phyloP scores from a whole-genome alignment of 2,113 vertebrate species.

The Triplophysa dalaica region DNA sequence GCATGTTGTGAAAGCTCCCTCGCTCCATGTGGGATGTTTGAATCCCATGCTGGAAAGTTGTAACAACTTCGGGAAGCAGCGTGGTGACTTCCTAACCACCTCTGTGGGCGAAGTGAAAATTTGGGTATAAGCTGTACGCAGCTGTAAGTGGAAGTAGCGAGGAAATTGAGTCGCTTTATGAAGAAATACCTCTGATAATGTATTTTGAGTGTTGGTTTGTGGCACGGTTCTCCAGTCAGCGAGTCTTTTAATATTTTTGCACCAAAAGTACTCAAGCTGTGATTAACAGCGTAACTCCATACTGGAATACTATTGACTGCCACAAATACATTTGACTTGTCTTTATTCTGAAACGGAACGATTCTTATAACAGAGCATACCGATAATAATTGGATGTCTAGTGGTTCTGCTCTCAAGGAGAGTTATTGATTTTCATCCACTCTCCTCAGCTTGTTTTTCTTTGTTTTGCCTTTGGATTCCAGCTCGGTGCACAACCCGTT shows the following conservation, averaged over 20 bases:
- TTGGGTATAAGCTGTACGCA: not conserved
- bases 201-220: too few species aligned
- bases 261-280: too few species aligned
- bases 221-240: too few species aligned
- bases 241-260: too few species aligned
- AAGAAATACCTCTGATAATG: not conserved
- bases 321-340: slow-evolving; percentile 12
- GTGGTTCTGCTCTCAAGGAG: slow-evolving; percentile 58
- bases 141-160: slow-evolving; percentile 12
- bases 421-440: slow-evolving; percentile 73
- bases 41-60: slow-evolving; percentile 1
- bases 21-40: not conserved
- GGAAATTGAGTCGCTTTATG: not conserved
- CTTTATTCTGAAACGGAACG: slow-evolving; percentile 2
- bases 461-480: slow-evolving; percentile 45
- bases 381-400: slow-evolving; percentile 71
- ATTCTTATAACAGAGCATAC: slow-evolving; percentile 63
- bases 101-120: slow-evolving; percentile 23
- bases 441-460: slow-evolving; percentile 34
- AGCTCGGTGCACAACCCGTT: slow-evolving; percentile 35
- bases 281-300: too few species aligned
- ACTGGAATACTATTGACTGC: not conserved
- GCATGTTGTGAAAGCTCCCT: slow-evolving; percentile 20
- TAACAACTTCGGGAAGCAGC: not conserved
- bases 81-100: slow-evolving; percentile 4